These are phyloP conservation scores for Zosterops lateralis DNA, from an alignment of 2,113 vertebrate species.

Conservation along the genomic window DNA sequence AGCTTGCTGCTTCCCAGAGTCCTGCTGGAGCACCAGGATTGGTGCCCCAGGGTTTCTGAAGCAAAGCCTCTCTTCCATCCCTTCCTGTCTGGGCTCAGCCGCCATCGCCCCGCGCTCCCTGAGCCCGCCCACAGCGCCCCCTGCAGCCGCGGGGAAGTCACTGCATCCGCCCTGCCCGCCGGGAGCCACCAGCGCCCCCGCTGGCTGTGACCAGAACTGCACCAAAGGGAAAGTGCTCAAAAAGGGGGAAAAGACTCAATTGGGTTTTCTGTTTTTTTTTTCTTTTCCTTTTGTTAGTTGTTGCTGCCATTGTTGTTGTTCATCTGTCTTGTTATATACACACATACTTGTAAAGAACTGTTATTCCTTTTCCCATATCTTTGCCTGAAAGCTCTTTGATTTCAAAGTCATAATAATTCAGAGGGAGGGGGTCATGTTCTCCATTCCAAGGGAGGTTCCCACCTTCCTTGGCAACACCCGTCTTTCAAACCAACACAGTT, in stretches of 20 bases:
- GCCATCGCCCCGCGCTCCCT: fast-evolving
- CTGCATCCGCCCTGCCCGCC: fast-evolving
- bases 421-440: background rate
- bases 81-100: fast-evolving
- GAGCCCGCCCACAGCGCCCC: background rate
- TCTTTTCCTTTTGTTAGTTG: no score
- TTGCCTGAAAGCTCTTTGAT: background rate
- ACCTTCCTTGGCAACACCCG: background rate
- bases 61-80: background rate
- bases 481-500: background rate
- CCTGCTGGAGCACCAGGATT: no score
- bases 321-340: background rate
- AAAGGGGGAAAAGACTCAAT: no score
- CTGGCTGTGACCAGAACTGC: fast-evolving
- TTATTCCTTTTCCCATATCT: background rate
- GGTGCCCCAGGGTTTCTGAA: no score
- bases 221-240: fast-evolving
- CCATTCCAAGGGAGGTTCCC: background rate
- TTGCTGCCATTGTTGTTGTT: background rate
- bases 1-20: background rate
- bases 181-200: background rate
- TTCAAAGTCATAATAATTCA: background rate
- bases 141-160: background rate
- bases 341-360: background rate
- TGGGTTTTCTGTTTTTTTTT: background rate